phyloP scores from a whole-genome alignment of 2,797 vertebrate species.

The Pangasius djambal region DNA sequence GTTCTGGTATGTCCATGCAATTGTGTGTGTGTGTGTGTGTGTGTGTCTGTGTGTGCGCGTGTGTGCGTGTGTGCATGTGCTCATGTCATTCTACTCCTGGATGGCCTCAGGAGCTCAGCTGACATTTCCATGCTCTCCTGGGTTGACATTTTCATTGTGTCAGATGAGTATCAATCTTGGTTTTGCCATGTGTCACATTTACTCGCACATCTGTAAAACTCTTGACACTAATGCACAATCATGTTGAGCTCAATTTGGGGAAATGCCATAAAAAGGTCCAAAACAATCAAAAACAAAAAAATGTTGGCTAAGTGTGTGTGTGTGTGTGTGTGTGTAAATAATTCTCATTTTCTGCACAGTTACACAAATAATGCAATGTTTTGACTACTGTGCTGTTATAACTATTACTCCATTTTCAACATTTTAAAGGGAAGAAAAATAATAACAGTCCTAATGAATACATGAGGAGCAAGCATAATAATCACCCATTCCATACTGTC shows the following conservation, averaged over 20 bases:
- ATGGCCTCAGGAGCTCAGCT: slow-evolving; percentile 57
- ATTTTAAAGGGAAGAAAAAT: slow-evolving; percentile 18
- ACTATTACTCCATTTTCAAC: slow-evolving; percentile 2
- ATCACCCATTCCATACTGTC: neutral
- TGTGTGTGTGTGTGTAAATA: neutral
- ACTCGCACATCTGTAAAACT: slow-evolving; percentile 72
- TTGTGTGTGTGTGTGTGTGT: neutral
- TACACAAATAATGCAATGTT: slow-evolving; percentile 9
- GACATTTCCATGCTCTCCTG: slow-evolving; percentile 76
- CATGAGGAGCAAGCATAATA: neutral
- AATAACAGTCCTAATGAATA: slow-evolving; percentile 5
- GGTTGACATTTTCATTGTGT: slow-evolving; percentile 80
- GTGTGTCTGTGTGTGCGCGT: neutral
- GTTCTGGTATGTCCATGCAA: neutral
- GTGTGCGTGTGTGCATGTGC: slow-evolving; percentile 21
- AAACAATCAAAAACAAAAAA: slow-evolving; percentile 42
- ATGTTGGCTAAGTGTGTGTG: neutral
- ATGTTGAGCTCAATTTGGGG: slow-evolving; percentile 45
- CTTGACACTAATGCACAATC: slow-evolving; percentile 53
- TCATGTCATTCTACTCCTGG: slow-evolving; percentile 3
- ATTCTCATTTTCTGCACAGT: slow-evolving; percentile 10
- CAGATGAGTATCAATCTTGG: slow-evolving; percentile 84
- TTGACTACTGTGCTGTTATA: neutral
- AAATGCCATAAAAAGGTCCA: slow-evolving; percentile 55
- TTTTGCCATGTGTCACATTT: slow-evolving; percentile 77